Evolutionary conservation across 1,140 invertebrate species (phyloP), one percentile per base, ranked within the genome.

Genomic region (Drosophila pseudoananassae): DNA sequence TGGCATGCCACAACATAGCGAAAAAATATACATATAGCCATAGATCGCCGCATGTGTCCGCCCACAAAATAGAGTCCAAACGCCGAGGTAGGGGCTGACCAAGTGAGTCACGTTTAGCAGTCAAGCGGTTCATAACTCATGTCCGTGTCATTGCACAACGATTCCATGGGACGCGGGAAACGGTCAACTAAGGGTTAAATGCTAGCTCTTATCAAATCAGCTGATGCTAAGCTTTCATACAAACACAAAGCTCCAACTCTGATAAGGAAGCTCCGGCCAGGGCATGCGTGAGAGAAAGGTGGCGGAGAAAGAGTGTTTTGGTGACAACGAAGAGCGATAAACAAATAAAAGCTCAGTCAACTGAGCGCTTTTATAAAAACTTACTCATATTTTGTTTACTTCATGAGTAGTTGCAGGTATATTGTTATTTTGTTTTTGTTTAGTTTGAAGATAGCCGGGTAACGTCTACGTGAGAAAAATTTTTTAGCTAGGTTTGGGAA

Each of bases 31-130:
- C 8, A 3, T 15, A 27, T 15, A 29, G 45, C 20, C 8, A 49
- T 45, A 40, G 40, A 50, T 69, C 76, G 60, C 82, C 45, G 70
- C 83, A 68, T 87, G 70, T 82, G 78, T 85, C 82, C 82, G 78
- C 82, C 82, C 61, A 85, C 82, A 68, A 55, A 69, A 56, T 49
- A 38, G 33, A 51, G 64, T 40, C 69, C 33, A 36, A 36, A 10
- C 8, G 25, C 25, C 6, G 38, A 36, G 74, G 70, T 50, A 66
- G 70, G 77, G 69, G 33, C 36, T 69, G 50, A 65, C 76, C 82
- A 78, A 87, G 83, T 87, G 83, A 87, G 78, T 87, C 83, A 87
- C 71, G 83, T 79, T 43, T 78, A 49, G 64, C 70, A 85, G 60
- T 88, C 69, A 73, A 54, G 46, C 82, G 56, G 56, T 14, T 57